These are phyloP conservation scores for Actenoides lindsayi DNA, from an alignment of 2,113 vertebrate species.

Conservation along the genomic window DNA sequence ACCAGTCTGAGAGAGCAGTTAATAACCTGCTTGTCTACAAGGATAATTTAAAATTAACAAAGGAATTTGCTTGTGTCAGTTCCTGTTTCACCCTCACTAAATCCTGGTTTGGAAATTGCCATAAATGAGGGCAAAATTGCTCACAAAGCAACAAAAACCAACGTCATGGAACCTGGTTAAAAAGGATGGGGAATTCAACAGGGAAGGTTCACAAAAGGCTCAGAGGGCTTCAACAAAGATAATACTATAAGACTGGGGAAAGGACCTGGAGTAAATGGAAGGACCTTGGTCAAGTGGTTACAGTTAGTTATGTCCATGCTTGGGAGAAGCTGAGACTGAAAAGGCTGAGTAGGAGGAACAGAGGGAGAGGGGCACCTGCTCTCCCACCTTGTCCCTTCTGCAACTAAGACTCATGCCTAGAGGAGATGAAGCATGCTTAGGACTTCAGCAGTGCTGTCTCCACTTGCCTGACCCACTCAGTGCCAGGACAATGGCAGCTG, in stretches of 20 bases:
- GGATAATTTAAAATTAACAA: background rate
- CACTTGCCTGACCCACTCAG: background rate
- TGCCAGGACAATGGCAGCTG: background rate
- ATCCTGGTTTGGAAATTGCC: background rate
- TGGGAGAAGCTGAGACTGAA: background rate
- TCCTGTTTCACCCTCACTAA: background rate
- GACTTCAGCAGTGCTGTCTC: background rate
- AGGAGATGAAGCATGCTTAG: background rate
- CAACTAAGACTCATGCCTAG: background rate
- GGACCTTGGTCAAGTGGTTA: accelerated
- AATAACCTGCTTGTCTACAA: background rate
- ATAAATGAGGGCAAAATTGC: background rate
- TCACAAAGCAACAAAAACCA: background rate
- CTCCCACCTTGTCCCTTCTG: accelerated
- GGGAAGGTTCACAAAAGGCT: background rate
- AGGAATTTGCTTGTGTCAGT: background rate
- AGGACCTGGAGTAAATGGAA: background rate
- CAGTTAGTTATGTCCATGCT: background rate
- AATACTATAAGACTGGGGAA: background rate
- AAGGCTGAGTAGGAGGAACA: background rate
- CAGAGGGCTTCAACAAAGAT: background rate
- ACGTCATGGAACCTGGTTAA: background rate
- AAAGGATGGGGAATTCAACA: background rate
- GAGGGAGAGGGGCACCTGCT: background rate
- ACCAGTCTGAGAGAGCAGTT: background rate